Percentiles rank a stretch among this genome's conserved stretches.
Evolutionary conservation across 2,888 invertebrate genomes (phyloP).

Genomic region (Pyrrhosoma nymphula): DNA sequence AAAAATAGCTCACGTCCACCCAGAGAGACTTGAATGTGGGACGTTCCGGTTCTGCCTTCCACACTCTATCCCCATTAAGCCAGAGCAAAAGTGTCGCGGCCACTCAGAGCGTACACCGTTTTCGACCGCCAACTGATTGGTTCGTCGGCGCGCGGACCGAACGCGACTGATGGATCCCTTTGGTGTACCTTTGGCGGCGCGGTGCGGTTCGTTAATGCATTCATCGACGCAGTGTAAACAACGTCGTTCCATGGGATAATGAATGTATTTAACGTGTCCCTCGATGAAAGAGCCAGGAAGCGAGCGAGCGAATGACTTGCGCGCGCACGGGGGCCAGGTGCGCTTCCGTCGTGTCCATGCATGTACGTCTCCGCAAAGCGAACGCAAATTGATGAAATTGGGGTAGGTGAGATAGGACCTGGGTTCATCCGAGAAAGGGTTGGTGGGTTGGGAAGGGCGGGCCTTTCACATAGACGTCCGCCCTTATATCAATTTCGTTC

Average conservation of each 20-base stretch:
- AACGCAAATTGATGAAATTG: neutral
- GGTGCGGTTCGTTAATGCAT: neutral
- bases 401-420: neutral
- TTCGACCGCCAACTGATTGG: no score
- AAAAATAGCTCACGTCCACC: no score
- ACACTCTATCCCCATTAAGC: no score
- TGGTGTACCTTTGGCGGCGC: neutral
- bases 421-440: neutral
- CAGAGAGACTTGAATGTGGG: no score
- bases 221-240: neutral
- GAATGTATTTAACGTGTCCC: neutral
- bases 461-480: neutral
- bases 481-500: neutral
- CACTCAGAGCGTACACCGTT: no score
- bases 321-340: no score
- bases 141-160: no score
- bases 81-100: no score
- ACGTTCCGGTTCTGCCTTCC: no score
- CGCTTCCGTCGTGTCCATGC: neutral
- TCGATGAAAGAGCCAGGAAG: neutral
- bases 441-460: no score
- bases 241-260: neutral
- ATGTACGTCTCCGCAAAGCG: neutral
- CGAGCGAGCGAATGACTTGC: neutral
- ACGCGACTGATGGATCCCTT: neutral